Conservation (phyloP, 2,888 invertebrate genomes). For the Papilio gigon region DNA sequence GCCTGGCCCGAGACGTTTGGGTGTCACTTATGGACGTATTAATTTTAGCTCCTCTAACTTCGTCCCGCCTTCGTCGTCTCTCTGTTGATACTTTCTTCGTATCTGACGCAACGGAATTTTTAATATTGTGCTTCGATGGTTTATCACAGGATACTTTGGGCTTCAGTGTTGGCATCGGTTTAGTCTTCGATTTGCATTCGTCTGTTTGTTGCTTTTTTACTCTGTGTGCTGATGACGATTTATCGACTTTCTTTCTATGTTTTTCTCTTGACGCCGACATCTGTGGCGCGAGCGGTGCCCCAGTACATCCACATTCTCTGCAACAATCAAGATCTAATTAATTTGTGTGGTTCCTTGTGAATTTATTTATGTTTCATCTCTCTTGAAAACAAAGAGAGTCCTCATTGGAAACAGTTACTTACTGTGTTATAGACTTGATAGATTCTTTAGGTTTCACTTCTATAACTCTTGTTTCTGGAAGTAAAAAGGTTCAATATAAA, state of each 20-base stretch:
- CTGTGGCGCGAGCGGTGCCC: neutral
- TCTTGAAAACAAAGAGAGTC: too few species aligned
- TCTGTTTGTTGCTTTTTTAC: neutral
- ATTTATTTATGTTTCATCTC: neutral
- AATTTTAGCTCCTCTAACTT: neutral
- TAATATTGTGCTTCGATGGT: conserved; percentile 16
- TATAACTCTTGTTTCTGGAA: conserved; percentile 34
- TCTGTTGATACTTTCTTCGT: conserved; percentile 6
- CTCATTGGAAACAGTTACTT: neutral
- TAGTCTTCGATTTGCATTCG: conserved; percentile 1
- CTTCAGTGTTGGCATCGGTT: neutral
- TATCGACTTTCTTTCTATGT: conserved; percentile 17
- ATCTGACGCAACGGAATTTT: neutral
- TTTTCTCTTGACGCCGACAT: neutral
- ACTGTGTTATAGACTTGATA: conserved; percentile 21
- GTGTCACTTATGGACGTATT: conserved; percentile 19
- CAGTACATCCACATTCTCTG: conserved; percentile 36
- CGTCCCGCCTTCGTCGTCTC: neutral
- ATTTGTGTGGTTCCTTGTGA: neutral
- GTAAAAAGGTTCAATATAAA: neutral
- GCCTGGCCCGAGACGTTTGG: conserved; percentile 9
- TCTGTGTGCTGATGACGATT: conserved; percentile 15
- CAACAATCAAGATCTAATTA: neutral
- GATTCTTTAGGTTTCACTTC: conserved; percentile 23
- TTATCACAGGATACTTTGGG: neutral